Conservation (phyloP, 1,140 invertebrate genomes). For the Megathymus violae region DNA sequence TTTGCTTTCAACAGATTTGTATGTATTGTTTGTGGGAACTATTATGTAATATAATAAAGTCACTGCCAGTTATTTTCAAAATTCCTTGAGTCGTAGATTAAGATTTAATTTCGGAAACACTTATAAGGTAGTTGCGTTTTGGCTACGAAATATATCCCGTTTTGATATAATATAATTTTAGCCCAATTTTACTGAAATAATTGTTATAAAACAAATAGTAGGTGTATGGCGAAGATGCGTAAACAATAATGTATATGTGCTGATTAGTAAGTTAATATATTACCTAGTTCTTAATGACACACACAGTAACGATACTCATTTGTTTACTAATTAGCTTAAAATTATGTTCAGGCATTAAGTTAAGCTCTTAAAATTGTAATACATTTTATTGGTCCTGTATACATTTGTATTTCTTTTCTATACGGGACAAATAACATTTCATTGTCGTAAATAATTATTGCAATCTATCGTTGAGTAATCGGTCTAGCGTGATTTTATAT, state of each 20-base stretch:
- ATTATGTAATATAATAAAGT: slow-evolving; percentile 3
- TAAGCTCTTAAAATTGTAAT: background rate
- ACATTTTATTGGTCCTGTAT: no score
- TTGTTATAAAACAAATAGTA: background rate
- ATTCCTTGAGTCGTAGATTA: slow-evolving; percentile 15
- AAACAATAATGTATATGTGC: slow-evolving; percentile 24
- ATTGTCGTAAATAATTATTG: background rate
- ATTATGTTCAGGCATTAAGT: background rate
- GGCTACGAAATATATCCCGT: slow-evolving; percentile 27
- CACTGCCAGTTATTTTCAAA: slow-evolving; percentile 23
- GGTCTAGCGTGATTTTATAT: background rate
- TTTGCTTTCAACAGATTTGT: background rate
- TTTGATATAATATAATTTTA: slow-evolving; percentile 22
- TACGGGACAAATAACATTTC: no score
- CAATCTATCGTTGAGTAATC: background rate
- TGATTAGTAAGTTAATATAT: slow-evolving; percentile 16
- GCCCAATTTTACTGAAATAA: background rate
- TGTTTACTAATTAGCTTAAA: slow-evolving; percentile 2
- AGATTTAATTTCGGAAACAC: slow-evolving; percentile 9
- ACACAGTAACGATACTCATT: slow-evolving; percentile 6
- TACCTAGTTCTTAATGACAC: slow-evolving; percentile 2
- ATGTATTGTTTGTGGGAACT: no score
- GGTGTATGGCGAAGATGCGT: background rate
- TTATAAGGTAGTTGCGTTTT: slow-evolving; percentile 16
- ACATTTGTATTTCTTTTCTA: background rate